Base-by-base conservation (phyloP, 2,113 vertebrate genomes). In the Takifugu flavidus region DNA sequence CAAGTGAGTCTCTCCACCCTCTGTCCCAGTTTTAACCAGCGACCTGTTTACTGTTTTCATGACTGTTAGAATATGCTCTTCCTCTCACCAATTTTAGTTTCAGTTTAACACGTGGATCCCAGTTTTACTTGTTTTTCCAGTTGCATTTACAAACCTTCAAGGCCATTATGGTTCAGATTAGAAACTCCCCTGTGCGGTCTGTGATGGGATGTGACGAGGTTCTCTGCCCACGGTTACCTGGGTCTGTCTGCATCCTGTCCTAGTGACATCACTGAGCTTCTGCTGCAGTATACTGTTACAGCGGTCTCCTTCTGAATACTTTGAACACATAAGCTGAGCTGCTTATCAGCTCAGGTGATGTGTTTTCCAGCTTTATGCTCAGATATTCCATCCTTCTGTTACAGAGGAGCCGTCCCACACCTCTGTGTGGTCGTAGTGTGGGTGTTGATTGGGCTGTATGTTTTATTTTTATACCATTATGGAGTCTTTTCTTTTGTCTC, bases 1-100 rank as follows among this genome's bases (percentile, higher is more conserved):
- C 78, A 98, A 96, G 96, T 98, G 87, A 93, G 94, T 85, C 8
- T 45, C 52, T 39, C 27, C 11, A 6, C 13, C 8, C 6, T 13
- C 49, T 26, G 2, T 4, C 52, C 45, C 45, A 14, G 13, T 47
- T n/a, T 4, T n/a, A 47, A n/a, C 45, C 45, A 4, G 14, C 12
- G 13, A n/a, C 51, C 27, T 29, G 25, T 53, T 15, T 27, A 14
- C 26, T 11, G 2, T 10, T 27, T 52, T 25, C 20, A 20, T 20
- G 20, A 20, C 20, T 20, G 20, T 20, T 20, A 20, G 20, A 20
- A 20, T 20, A 20, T 20, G 20, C 20, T 20, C 20, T 20, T 20
- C 20, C 20, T 20, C 20, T 20, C 20, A 20, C 20, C 20, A 20
- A 20, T 20, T 20, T 20, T 20, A 20, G 20, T 20, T 20, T 20